Evolutionary conservation across 2,888 invertebrate species (phyloP).

Genomic region (Molorchus minor): DNA sequence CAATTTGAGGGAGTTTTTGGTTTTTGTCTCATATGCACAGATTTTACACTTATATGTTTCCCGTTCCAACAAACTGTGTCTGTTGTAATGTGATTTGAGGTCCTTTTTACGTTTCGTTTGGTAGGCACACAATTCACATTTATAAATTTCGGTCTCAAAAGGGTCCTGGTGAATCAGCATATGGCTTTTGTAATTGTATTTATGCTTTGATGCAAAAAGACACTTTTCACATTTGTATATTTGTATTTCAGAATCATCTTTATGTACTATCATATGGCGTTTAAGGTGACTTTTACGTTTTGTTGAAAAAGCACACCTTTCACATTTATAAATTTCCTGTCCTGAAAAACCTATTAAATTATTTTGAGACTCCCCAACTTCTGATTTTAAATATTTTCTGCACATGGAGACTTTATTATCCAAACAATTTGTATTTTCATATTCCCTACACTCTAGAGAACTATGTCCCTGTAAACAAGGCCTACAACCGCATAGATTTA

Average conservation of each 20-base stretch:
- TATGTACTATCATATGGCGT: background rate
- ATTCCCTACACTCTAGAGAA: too few species aligned
- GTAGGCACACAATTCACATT: background rate
- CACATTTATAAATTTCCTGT: background rate
- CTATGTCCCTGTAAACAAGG: too few species aligned
- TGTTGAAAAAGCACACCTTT: background rate
- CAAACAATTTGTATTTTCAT: too few species aligned
- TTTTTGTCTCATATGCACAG: background rate
- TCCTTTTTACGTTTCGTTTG: background rate
- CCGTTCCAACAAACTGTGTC: too few species aligned
- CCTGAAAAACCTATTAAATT: background rate
- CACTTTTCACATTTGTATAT: background rate
- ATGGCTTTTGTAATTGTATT: background rate
- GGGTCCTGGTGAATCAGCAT: background rate
- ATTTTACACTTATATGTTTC: too few species aligned
- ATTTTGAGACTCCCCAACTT: too few species aligned
- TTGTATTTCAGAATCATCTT: background rate
- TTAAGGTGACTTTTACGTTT: background rate
- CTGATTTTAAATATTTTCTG: too few species aligned
- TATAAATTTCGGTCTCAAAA: background rate
- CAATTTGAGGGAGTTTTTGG: background rate
- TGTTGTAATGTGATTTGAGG: background rate
- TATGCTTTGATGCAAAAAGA: background rate
- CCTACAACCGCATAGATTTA: too few species aligned
- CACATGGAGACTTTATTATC: too few species aligned